Evolutionary conservation across 92 coral and sea anemone genomes (phyloP), one percentile per base, ranked within the genome.

Genomic region (Bergia puertoricense): DNA sequence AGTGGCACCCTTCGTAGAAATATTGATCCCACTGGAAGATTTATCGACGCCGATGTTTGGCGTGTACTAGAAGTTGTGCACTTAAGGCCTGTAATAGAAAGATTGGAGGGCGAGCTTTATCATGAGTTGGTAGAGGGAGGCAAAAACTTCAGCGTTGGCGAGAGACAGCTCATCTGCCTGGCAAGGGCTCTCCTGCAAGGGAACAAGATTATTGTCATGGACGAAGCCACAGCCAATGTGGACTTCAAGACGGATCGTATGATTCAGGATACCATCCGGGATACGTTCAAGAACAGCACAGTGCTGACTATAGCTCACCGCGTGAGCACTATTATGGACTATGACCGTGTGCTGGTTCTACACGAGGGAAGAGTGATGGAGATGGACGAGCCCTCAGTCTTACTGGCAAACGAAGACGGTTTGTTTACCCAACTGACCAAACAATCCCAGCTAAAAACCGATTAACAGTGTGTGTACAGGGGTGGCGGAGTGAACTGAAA

Each of bases 161-260:
- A 81, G 48, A 81, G 85, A 11, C 85, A 81, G 44, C 73, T 81
- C 22, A 81, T 81, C 73, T 81, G 75, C 85, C 85, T 81, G 15
- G 85, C 85, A 59, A 59, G 85, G 20, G 85, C 85, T 41, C 85
- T 81, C 54, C 46, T 81, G 41, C 85, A 81, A 59, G 85, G 85
- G 74, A 81, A 81, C 85, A 81, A 81, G 85, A 81, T 30, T 30
- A 30, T 30, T 30, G 30, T 30, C 30, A 30, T 30, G 30, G 30
- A 30, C 30, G 30, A 30, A 74, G 85, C 85, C 74, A 81, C 85
- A 2, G 85, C 85, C 40, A 81, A 81, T 81, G 85, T 81, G 75
- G 85, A 81, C 85, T 81, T 57, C 74, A 81, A 81, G 85, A 81
- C 85, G 40, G 85, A 81, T 81, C 85, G 59, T 42, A 81, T 81